Percentiles rank a stretch among this genome's conserved stretches.
These are phyloP conservation scores for Periparus ater DNA, from an alignment of 2,797 vertebrate genomes.

Conservation along the genomic window DNA sequence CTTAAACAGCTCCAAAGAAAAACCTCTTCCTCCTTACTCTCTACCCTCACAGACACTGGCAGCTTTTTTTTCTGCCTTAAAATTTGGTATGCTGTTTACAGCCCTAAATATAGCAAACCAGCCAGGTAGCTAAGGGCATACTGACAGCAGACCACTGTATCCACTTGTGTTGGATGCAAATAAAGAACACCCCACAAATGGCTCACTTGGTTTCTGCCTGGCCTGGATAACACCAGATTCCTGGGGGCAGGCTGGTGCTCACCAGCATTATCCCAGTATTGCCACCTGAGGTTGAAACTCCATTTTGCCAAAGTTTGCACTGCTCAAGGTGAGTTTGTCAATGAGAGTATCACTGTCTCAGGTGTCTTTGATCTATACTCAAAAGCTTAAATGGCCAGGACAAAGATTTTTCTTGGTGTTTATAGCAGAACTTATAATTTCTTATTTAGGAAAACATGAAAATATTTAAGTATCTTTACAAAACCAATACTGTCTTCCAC, in stretches of 20 bases:
- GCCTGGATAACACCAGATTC: neutral
- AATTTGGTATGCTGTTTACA: neutral
- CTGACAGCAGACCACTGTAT: neutral
- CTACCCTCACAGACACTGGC: neutral
- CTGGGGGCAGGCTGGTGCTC: neutral
- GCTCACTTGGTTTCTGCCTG: neutral
- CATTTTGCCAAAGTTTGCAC: neutral
- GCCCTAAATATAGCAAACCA: neutral
- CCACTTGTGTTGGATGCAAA: neutral
- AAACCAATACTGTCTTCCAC: neutral
- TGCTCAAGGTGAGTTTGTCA: neutral
- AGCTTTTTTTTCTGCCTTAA: neutral
- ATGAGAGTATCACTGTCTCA: neutral
- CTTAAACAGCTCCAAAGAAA: neutral
- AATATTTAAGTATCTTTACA: neutral
- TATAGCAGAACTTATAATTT: neutral
- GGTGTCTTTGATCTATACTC: fast-evolving
- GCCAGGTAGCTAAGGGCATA: neutral
- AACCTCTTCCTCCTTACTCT: neutral
- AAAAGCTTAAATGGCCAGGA: neutral
- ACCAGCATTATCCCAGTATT: neutral
- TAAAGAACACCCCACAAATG: neutral
- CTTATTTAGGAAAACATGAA: neutral
- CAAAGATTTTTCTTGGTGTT: neutral
- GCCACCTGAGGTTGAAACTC: neutral